A percentile compares a stretch with the other conserved stretches of the same genome.
These are phyloP conservation scores for Deilephila elpenor DNA, from an alignment of 2,888 invertebrate genomes.

Conservation along the genomic window DNA sequence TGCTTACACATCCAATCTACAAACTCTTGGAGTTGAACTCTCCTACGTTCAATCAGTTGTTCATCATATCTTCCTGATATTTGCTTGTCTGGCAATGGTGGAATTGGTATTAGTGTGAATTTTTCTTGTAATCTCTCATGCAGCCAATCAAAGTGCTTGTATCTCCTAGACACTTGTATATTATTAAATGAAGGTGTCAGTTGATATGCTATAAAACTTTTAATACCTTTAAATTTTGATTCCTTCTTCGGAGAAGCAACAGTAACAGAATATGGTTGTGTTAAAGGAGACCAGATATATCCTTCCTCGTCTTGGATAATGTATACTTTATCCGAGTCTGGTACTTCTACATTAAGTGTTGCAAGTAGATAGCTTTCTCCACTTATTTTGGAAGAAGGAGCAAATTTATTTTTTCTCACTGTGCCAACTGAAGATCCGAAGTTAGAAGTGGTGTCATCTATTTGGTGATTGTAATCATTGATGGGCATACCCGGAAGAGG, in stretches of 20 bases:
- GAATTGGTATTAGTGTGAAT: slow-evolving; percentile 97
- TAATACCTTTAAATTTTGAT: slow-evolving; percentile 98
- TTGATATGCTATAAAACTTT: slow-evolving; percentile 98
- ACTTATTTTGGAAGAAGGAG: slow-evolving; percentile 95
- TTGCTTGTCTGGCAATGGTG: slow-evolving; percentile 99
- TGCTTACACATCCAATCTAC: slow-evolving; percentile 98
- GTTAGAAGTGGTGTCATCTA: slow-evolving; percentile 82
- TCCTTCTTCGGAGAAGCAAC: slow-evolving; percentile 99
- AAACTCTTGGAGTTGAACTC: slow-evolving; percentile 97
- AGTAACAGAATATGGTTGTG: slow-evolving; percentile 91
- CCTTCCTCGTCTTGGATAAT: slow-evolving; percentile 90
- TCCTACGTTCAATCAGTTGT: slow-evolving; percentile 97
- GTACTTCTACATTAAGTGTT: slow-evolving; percentile 87
- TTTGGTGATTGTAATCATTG: slow-evolving; percentile 74
- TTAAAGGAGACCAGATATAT: slow-evolving; percentile 90
- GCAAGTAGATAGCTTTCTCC: slow-evolving; percentile 95
- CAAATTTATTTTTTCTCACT: slow-evolving; percentile 91
- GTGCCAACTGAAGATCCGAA: slow-evolving; percentile 86
- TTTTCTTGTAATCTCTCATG: slow-evolving; percentile 97
- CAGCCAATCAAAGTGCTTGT: slow-evolving; percentile 99
- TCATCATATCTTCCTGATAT: slow-evolving; percentile 99
- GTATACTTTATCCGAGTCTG: slow-evolving; percentile 89
- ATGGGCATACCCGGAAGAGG: slow-evolving; percentile 82
- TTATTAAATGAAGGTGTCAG: slow-evolving; percentile 97
- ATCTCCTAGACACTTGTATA: slow-evolving; percentile 96